Percentiles rank a stretch among this genome's conserved stretches.
phyloP scores from a whole-genome alignment of 2,113 vertebrate genomes.

The Cyphotilapia sp. region DNA sequence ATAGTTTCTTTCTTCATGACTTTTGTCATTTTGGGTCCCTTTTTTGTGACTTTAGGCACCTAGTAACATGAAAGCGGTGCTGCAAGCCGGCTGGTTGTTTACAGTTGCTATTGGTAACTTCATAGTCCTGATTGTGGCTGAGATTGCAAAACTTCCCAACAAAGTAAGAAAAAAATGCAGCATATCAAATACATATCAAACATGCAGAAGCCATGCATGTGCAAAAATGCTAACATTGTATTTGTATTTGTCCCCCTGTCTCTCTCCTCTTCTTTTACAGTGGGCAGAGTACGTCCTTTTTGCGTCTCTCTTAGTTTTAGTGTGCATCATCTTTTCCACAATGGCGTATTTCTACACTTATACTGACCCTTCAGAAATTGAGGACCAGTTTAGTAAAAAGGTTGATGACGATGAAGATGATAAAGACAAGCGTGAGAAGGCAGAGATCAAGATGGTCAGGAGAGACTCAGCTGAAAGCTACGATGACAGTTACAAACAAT shows the following conservation, averaged over 20 bases:
- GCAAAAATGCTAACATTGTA: not conserved
- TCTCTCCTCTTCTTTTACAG: conserved; percentile 54
- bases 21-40: not conserved
- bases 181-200: not conserved
- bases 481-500: conserved; percentile 10
- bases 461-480: not conserved
- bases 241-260: not conserved
- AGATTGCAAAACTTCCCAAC: conserved; percentile 70
- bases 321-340: conserved; percentile 84
- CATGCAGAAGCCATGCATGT: not conserved
- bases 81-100: conserved; percentile 92
- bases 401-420: conserved; percentile 14
- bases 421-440: not conserved
- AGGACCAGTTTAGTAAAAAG: conserved; percentile 76
- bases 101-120: conserved; percentile 89
- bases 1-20: not conserved
- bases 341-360: conserved; percentile 94
- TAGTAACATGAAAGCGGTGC: conserved; percentile 93
- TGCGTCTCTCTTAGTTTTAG: conserved; percentile 80
- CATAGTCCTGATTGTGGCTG: conserved; percentile 90
- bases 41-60: conserved; percentile 74
- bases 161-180: conserved; percentile 70
- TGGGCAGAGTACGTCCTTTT: conserved; percentile 93
- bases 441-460: not conserved
- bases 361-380: conserved; percentile 79